Conservation (phyloP, 2,888 invertebrate genomes). For the Leucozona laternaria region DNA sequence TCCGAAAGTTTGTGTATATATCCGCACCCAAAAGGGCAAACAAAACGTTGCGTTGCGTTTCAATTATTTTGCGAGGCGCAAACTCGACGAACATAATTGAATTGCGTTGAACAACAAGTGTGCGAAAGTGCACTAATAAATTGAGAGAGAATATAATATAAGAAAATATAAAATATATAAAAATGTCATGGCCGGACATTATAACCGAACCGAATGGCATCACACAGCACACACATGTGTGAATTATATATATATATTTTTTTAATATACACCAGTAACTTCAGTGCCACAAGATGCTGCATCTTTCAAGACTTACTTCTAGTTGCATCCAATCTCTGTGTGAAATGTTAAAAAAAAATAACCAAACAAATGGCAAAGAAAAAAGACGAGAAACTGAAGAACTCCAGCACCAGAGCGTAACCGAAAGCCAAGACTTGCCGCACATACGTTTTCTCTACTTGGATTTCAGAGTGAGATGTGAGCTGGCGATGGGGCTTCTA, state of each 20-base stretch:
- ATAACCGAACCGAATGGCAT: conserved; percentile 4
- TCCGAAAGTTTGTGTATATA: conserved; percentile 40
- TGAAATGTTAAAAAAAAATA: conserved; percentile 1
- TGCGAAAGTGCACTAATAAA: conserved; percentile 71
- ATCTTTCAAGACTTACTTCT: not conserved
- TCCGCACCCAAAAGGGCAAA: conserved; percentile 74
- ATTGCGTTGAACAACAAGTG: conserved; percentile 74
- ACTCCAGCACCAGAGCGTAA: conserved; percentile 34
- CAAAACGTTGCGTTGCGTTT: conserved; percentile 56
- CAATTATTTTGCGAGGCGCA: conserved; percentile 47
- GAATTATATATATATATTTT: not conserved
- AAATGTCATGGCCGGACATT: conserved; percentile 66
- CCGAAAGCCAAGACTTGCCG: conserved; percentile 41
- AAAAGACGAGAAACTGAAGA: conserved; percentile 23
- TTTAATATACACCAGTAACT: conserved; percentile 1
- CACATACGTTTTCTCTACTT: conserved; percentile 40
- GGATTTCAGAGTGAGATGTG: conserved; percentile 31
- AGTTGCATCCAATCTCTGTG: conserved; percentile 16
- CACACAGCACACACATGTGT: not conserved
- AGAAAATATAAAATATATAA: conserved; percentile 12
- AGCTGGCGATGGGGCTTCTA: conserved; percentile 28
- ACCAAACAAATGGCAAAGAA: conserved; percentile 2
- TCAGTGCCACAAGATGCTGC: conserved; percentile 23
- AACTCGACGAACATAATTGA: conserved; percentile 71
- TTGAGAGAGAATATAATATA: conserved; percentile 22